Conservation (phyloP, 2,888 invertebrate species). For the Hedya salicella region DNA sequence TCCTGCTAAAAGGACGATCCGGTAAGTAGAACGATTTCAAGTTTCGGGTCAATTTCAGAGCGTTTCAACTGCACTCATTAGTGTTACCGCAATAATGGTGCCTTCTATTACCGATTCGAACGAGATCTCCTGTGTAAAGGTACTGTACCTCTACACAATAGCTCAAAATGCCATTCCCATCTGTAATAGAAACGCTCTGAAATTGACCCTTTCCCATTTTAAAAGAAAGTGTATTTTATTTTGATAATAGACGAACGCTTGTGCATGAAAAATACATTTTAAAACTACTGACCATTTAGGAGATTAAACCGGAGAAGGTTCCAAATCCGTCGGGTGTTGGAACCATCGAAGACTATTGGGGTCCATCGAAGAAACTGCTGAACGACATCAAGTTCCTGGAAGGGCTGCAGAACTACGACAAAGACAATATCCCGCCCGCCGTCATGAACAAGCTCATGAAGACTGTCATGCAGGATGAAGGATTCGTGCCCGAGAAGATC, state of each 20-base stretch:
- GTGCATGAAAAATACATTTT: too few species aligned
- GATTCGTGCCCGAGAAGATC: slow-evolving; percentile 96
- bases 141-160: too few species aligned
- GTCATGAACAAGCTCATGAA: slow-evolving; percentile 94
- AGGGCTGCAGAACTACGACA: slow-evolving; percentile 93
- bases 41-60: too few species aligned
- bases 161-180: too few species aligned
- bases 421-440: slow-evolving; percentile 94
- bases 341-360: slow-evolving; percentile 96
- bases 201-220: too few species aligned
- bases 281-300: slow-evolving; percentile 70
- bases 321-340: slow-evolving; percentile 93
- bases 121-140: too few species aligned
- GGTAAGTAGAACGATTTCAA: slow-evolving; percentile 27
- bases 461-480: slow-evolving; percentile 92
- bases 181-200: too few species aligned
- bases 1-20: slow-evolving; percentile 32
- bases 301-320: slow-evolving; percentile 94
- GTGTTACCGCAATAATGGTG: too few species aligned
- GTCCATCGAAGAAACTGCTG: slow-evolving; percentile 93
- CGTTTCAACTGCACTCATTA: too few species aligned
- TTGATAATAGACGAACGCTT: too few species aligned
- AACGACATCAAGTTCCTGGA: slow-evolving; percentile 97
- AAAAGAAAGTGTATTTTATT: too few species aligned
- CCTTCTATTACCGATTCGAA: too few species aligned